Evolutionary conservation across 2,888 invertebrate genomes (phyloP), one percentile per base, ranked within the genome.

Genomic region (Melikaiella ostensackeni): DNA sequence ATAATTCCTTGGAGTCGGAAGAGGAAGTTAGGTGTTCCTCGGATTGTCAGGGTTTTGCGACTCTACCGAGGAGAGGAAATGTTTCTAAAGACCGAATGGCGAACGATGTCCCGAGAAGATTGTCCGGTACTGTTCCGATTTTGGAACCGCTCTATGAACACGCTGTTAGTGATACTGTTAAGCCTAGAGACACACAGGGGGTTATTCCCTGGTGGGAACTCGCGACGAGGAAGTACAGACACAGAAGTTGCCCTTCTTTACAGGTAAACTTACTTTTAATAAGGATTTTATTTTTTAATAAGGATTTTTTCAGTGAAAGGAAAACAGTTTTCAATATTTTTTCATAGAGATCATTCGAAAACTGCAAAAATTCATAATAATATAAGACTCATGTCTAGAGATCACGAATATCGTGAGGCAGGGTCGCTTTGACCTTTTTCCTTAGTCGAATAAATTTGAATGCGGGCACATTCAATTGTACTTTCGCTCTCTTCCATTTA

Each of bases 131-230:
- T 55, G 85, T 86, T 63, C 87, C 88, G 9, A 82, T 85, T 33
- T 88, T 92, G 78, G 92, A 92, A 81, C 92, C 92, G n/a, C 87
- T 92, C 46, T 92, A 91, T 86, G 92, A 92, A 82, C 91, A 91
- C 82, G 90, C 91, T n/a, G 91, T 92, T 75, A 90, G 92, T 80
- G 90, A 89, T 89, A 91, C 85, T 33, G 89, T 89, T 21, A 89
- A 85, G 70, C 89, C 90, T 11, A 86, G 90, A 76, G 84, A 79
- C 75, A 78, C 80, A 4, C 77, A 86, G 50, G 85, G 81, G 80
- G 85, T 90, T 73, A 90, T 97, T 81, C 97, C 97, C 0, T 97
- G 97, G 97, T 97, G 96, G 95, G 97, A 97, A 92, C 91, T 97
- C 85, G 97, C 97, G 59, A 96, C 96, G 74, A 94, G 95, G 85